Base-by-base conservation (phyloP, 2,888 invertebrate genomes). In the Octonoba sinensis region DNA sequence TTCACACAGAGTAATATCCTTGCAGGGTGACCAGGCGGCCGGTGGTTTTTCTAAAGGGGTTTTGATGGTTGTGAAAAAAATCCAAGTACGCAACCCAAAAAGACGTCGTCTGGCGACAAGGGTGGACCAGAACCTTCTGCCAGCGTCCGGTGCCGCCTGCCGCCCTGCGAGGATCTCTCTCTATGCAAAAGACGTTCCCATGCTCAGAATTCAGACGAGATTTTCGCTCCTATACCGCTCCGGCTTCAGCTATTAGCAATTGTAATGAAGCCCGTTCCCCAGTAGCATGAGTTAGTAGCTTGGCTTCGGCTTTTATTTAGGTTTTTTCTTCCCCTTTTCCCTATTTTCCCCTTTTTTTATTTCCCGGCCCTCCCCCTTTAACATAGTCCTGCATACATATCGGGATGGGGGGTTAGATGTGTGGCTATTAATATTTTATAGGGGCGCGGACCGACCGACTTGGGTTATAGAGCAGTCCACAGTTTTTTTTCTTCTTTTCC, bases 221-320 rank as follows among this genome's bases (percentile, higher is more conserved):
- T 75, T 78, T 78, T 51, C 27, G 54, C 72, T 65, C 65, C 65
- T 77, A 46, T 62, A 36, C 36, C 36, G 79, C 79, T 81, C 73
- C 79, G 51, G 79, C 73, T 81, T 69, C 81, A 60, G 78, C 78
- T 83, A 83, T 83, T 83, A 83, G 83, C 83, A 83, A 83, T 83
- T 83, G 83, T 83, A 83, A 83, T 83, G 83, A 83, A 81, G 81
- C 74, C 70, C 70, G 73, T 76, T 60, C 76, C 76, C 76, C 75
- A 62, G 69, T 72, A 69, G 73, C 79, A 81, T 81, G 79, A 82
- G 70, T 82, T 82, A 82, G 81, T 81, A 67, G 79, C 73, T 60
- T 66, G 60, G 70, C 69, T 74, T 74, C 65, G 60, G 66, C 79
- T 77, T 75, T 75, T 75, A 75, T 75, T 75, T 75, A 59, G 67